Base-by-base conservation (phyloP, 2,113 vertebrate species). In the Cyphomyrus plagiostoma region DNA sequence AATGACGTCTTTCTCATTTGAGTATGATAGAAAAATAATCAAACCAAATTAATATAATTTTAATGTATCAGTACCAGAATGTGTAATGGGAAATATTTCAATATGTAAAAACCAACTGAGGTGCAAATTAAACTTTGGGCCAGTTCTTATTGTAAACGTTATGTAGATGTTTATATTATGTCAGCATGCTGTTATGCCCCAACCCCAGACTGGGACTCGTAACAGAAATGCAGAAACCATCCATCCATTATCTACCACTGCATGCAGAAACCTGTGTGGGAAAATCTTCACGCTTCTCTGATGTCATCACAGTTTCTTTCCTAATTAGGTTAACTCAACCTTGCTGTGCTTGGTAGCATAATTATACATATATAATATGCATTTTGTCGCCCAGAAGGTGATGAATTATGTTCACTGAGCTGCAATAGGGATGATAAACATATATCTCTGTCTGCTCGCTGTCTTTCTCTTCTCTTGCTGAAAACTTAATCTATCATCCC, bases 361-460 rank as follows among this genome's bases (percentile, higher is more conserved):
- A 90, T 89, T 48, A 89, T 88, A 90, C 92, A 80, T 84, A 74
- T 58, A 39, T 56, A 74, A 83, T 89, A 62, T 88, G 77, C 53
- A 17, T 87, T 88, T 92, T 91, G 74, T 80, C 4, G 15, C 74
- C 74, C 91, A 92, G 92, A 90, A 92, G 90, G 91, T 94, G 93
- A 95, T 94, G 91, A 94, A 94, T 94, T 93, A 92, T 92, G 92
- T 94, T 94, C 92, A 91, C 74, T 42, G 70, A 77, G 89, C 91
- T 90, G 91, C 91, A 92, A 90, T 92, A 89, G 58, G 35, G 46
- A 62, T 88, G 93, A 93, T 88, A 92, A 91, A 49, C 26, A 21
- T 66, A 11, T 21, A 26, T 53, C 26, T 56, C 46, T 53, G 49
- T 87, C 4, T 84, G 45, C 42, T 45, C 26, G 26, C 48, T 21